These are phyloP conservation scores for Drosophila buzzatii DNA, from an alignment of 2,888 invertebrate species.

Conservation along the genomic window DNA sequence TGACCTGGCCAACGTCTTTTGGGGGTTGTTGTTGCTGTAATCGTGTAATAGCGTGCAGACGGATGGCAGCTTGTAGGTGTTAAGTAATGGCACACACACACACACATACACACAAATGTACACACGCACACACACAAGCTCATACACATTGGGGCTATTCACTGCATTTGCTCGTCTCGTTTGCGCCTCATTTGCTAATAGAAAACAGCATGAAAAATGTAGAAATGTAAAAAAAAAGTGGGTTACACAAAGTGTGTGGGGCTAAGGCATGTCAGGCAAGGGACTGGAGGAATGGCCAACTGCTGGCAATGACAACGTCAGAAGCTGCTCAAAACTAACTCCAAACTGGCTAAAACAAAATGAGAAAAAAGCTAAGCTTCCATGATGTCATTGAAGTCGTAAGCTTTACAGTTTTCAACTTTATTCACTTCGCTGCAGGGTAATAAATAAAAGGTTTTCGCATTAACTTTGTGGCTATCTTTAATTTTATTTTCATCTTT, in stretches of 20 bases:
- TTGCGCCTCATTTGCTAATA: conserved; percentile 58
- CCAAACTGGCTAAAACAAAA: conserved; percentile 19
- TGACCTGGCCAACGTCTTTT: conserved; percentile 54
- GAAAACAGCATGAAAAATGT: conserved; percentile 19
- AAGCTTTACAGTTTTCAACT: conserved; percentile 14
- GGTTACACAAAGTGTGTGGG: background rate
- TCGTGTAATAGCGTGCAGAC: conserved; percentile 77
- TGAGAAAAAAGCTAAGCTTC: conserved; percentile 22
- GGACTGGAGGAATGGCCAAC: background rate
- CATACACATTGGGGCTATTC: conserved; percentile 55
- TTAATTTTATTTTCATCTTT: background rate
- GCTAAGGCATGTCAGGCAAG: background rate
- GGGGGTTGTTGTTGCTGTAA: conserved; percentile 72
- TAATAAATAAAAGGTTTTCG: background rate
- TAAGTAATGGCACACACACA: conserved; percentile 61
- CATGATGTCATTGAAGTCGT: conserved; percentile 46
- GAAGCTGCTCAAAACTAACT: conserved; percentile 32
- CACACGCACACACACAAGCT: conserved; percentile 13
- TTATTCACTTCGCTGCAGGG: background rate
- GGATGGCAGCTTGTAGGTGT: conserved; percentile 64
- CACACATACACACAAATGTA: conserved; percentile 28
- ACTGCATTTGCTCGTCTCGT: conserved; percentile 48
- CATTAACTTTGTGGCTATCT: background rate
- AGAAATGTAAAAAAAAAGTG: conserved; percentile 10
- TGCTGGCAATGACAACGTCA: conserved; percentile 56